A percentile compares a stretch with the other conserved stretches of the same genome.
Conservation (phyloP, 2,797 vertebrate species). For the Chelon auratus region DNA sequence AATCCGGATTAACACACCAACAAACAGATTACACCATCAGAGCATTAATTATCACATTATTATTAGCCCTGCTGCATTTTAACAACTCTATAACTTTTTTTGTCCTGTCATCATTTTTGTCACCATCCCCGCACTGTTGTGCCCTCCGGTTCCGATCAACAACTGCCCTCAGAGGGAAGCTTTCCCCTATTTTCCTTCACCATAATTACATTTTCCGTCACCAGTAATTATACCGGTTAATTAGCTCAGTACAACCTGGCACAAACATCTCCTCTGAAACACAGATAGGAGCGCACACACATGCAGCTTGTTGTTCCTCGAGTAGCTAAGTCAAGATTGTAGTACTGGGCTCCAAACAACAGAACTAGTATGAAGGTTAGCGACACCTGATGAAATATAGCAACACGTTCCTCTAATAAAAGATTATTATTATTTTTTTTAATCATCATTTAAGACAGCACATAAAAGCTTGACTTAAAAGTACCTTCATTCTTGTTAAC, state of each 20-base stretch:
- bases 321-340: conserved; percentile 11
- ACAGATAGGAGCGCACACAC: conserved; percentile 20
- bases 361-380: conserved; percentile 12
- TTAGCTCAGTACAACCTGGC: conserved; percentile 59
- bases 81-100: conserved; percentile 7
- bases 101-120: conserved; percentile 36
- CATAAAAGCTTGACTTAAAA: not conserved
- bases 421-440: not conserved
- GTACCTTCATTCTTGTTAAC: conserved; percentile 1
- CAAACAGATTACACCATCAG: not conserved
- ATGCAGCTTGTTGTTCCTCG: conserved; percentile 25
- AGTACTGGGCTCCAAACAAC: not conserved
- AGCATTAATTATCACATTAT: not conserved
- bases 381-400: conserved; percentile 41
- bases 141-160: conserved; percentile 66
- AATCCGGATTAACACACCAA: conserved; percentile 7
- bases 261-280: conserved; percentile 42
- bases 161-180: conserved; percentile 66
- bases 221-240: conserved; percentile 71
- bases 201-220: conserved; percentile 78
- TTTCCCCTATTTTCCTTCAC: conserved; percentile 47
- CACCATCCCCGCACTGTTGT: conserved; percentile 33
- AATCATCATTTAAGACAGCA: not conserved
- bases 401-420: conserved; percentile 19
- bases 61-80: not conserved